Conservation (phyloP, 2,797 vertebrate species). For the Corythornis leucogaster region DNA sequence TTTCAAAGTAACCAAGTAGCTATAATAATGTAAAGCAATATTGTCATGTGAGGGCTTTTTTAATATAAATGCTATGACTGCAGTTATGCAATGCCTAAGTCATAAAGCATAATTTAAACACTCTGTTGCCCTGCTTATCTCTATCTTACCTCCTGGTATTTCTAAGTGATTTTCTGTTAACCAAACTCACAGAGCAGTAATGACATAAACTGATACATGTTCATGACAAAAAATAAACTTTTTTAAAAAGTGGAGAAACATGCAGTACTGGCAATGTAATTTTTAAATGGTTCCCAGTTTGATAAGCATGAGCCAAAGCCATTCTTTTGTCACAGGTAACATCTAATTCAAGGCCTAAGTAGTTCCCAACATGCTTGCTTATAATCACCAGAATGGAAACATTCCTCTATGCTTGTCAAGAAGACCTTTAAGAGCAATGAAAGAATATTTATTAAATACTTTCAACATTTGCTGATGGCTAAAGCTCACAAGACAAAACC, state of each 20-base stretch:
- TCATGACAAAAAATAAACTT: neutral
- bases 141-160: neutral
- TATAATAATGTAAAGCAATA: neutral
- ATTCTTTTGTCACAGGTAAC: neutral
- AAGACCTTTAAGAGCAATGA: neutral
- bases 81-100: neutral
- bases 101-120: neutral
- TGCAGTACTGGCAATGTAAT: neutral
- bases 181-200: slow-evolving; percentile 17
- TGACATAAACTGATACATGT: neutral
- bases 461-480: neutral
- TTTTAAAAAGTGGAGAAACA: neutral
- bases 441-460: neutral
- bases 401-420: neutral
- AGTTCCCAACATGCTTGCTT: neutral
- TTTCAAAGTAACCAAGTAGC: neutral
- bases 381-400: neutral
- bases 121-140: neutral
- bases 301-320: neutral
- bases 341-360: neutral
- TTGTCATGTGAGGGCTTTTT: neutral
- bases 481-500: neutral
- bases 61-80: neutral
- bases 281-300: neutral
- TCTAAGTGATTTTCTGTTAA: neutral